Evolutionary conservation across 2,888 invertebrate species (phyloP), one percentile per base, ranked within the genome.

Genomic region (Epinotia brunnichana): DNA sequence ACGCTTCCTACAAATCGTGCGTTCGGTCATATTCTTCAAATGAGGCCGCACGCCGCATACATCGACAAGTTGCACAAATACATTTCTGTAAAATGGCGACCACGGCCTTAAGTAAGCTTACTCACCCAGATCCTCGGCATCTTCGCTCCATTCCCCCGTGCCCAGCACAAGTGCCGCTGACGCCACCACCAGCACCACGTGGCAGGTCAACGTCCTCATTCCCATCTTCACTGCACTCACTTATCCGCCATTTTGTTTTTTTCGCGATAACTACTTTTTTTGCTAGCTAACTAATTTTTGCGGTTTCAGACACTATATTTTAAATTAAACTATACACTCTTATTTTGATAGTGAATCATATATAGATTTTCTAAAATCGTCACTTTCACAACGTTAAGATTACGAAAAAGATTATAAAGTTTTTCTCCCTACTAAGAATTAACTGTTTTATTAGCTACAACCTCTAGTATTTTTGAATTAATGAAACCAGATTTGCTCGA

Each of bases 101-200:
- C 35, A 35, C n/a, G 48, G 13, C 48, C 48, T 15, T 11, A n/a
- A 48, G 5, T 35, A 48, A 48, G 44, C n/a, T 13, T 2, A 83
- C 93, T 89, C 79, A 93, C 93, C 93, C 74, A 93, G 79, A 75
- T 93, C 93, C 75, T 93, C 93, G 0, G 93, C 93, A 75, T 93
- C 93, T 79, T 93, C 93, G 61, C 87, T 93, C 93, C 93, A 93
- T 77, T 93, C 93, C 2, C 93, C 92, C 0, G 90, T 90, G 1
- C 87, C 90, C n/a, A 80, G 74, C 63, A 89, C 91, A 70, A 87
- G 74, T 17, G 81, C 87, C 1, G 83, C 88, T 2, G 84, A 84
- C 81, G 86, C 80, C 69, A 84, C 77, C 13, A 82, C 82, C 76
- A 91, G 69, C 76, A 86, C 76, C 69, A 82, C 78, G 73, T 81